These are phyloP conservation scores for Pteropus alecto DNA, from an alignment of 2,113 vertebrate genomes.

Conservation along the genomic window DNA sequence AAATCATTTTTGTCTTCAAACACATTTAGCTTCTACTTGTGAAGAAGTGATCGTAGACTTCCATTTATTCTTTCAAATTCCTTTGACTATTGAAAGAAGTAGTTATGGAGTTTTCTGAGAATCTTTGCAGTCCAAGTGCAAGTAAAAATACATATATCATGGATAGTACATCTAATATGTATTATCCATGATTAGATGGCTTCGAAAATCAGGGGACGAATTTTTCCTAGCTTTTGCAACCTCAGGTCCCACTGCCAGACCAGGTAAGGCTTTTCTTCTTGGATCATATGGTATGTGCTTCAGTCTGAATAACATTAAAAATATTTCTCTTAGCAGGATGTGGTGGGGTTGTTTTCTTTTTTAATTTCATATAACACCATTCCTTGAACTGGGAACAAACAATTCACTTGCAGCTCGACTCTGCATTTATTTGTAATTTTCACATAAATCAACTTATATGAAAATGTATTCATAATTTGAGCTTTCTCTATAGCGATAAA, in stretches of 20 bases:
- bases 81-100: slow-evolving; percentile 44
- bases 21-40: not conserved
- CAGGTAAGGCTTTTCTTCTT: slow-evolving; percentile 15
- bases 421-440: slow-evolving; percentile 88
- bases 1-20: not conserved
- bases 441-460: slow-evolving; percentile 89
- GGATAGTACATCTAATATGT: not conserved
- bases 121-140: not conserved
- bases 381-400: slow-evolving; percentile 85
- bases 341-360: slow-evolving; percentile 73
- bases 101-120: not conserved
- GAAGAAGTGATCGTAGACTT: not conserved
- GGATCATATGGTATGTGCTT: slow-evolving; percentile 50
- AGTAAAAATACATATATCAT: not conserved
- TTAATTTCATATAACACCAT: slow-evolving; percentile 82
- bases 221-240: slow-evolving; percentile 23
- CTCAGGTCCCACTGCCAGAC: not conserved
- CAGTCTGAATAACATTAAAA: slow-evolving; percentile 76
- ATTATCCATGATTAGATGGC: not conserved
- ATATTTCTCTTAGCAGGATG: slow-evolving; percentile 70
- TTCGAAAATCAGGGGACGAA: not conserved
- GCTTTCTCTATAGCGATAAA: slow-evolving; percentile 87
- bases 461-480: slow-evolving; percentile 89
- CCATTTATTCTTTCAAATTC: slow-evolving; percentile 2
- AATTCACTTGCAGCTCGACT: slow-evolving; percentile 84